Conservation (phyloP, 2,797 vertebrate species). For the Cuniculus paca region DNA sequence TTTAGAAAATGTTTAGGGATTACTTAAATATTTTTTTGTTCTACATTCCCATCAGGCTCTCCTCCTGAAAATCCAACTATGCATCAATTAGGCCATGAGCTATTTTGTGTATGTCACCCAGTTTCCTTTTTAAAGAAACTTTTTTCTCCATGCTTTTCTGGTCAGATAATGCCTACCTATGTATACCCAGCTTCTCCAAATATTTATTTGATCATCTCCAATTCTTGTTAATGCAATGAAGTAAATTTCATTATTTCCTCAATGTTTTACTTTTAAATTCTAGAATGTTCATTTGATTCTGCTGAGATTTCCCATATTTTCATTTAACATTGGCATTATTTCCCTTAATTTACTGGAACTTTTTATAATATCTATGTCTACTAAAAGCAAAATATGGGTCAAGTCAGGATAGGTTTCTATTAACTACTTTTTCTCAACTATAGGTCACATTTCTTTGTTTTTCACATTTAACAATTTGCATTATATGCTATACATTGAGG, state of each 20-base stretch:
- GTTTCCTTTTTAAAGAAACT: not conserved
- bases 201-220: not conserved
- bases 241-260: not conserved
- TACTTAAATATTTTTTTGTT: not conserved
- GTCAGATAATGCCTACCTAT: not conserved
- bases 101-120: not conserved
- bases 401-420: not conserved
- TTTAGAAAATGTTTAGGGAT: not conserved
- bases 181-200: not conserved
- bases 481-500: not conserved
- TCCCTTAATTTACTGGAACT: not conserved
- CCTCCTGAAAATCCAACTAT: not conserved
- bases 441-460: not conserved
- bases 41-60: not conserved
- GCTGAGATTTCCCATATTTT: not conserved
- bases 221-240: not conserved
- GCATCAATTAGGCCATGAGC: not conserved
- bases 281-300: slow-evolving; percentile 7
- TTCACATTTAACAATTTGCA: not conserved
- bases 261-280: not conserved
- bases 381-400: not conserved
- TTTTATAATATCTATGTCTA: not conserved
- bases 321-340: not conserved
- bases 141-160: not conserved
- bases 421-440: not conserved